Evolutionary conservation across 1,140 invertebrate genomes (phyloP).

Genomic region (Stratiolaelaps scimitus): DNA sequence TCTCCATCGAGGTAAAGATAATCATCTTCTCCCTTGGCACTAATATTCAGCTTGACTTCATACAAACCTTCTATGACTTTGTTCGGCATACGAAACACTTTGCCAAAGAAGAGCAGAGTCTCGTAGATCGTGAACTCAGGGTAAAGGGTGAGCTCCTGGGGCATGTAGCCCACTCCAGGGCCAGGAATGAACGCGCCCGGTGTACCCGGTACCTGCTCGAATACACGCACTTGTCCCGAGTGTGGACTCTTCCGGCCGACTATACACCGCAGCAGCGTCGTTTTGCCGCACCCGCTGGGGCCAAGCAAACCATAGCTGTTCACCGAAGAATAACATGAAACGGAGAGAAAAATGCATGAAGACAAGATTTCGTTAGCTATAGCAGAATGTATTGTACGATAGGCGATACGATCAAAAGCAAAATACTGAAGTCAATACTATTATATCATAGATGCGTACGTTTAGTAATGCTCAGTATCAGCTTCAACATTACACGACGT

Average conservation of each 20-base stretch:
- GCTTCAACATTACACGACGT: too few species aligned
- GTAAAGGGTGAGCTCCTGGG: slow-evolving; percentile 78
- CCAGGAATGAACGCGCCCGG: slow-evolving; percentile 65
- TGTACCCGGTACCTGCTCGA: slow-evolving; percentile 68
- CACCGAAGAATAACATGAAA: too few species aligned
- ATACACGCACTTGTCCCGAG: slow-evolving; percentile 68
- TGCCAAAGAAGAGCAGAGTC: slow-evolving; percentile 92
- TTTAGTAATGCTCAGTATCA: too few species aligned
- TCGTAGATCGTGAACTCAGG: slow-evolving; percentile 87
- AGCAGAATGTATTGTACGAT: too few species aligned
- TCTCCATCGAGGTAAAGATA: too few species aligned
- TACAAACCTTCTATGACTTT: slow-evolving; percentile 20
- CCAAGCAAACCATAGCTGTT: slow-evolving; percentile 64
- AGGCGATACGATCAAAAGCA: background rate
- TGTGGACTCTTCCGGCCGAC: slow-evolving; percentile 66
- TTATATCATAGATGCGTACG: too few species aligned
- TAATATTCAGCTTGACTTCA: too few species aligned
- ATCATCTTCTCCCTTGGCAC: too few species aligned
- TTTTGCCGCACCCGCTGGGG: slow-evolving; percentile 50
- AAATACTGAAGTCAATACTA: slow-evolving; percentile 21
- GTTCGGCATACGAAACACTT: slow-evolving; percentile 71
- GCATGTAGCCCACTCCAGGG: slow-evolving; percentile 69
- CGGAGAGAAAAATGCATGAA: too few species aligned
- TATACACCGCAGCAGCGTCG: slow-evolving; percentile 71
- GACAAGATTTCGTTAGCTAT: background rate